Conservation (phyloP, 2,113 vertebrate genomes). For the Morone saxatilis region DNA sequence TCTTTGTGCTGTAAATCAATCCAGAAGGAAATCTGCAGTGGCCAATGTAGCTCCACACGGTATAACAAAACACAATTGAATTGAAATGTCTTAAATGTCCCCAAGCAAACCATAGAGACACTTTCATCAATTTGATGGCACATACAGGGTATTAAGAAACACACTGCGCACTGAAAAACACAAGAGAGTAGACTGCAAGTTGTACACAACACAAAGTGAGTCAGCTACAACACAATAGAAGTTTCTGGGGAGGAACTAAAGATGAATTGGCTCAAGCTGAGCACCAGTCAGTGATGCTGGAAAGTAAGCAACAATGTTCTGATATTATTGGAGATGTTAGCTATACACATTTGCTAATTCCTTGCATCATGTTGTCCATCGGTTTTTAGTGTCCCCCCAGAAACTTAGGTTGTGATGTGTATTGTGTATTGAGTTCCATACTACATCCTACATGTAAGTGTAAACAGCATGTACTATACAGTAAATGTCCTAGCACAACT, state of each 20-base stretch:
- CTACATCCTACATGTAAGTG: background rate
- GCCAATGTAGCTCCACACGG: background rate
- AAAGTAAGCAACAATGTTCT: background rate
- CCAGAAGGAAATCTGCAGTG: background rate
- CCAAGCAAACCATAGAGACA: background rate
- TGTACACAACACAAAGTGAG: background rate
- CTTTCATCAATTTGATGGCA: too few species aligned
- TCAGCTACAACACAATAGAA: background rate
- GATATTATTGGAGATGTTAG: too few species aligned
- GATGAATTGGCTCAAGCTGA: background rate
- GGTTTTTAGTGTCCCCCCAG: background rate
- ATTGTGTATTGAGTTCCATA: background rate
- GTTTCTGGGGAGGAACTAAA: background rate
- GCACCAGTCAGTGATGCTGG: background rate
- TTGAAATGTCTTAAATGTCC: too few species aligned
- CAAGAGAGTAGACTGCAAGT: background rate
- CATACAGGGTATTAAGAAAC: background rate
- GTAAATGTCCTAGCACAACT: too few species aligned
- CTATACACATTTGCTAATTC: too few species aligned
- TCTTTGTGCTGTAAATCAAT: background rate
- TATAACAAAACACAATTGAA: background rate
- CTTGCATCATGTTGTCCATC: background rate
- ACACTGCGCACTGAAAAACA: background rate
- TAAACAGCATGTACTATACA: background rate
- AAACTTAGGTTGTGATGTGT: background rate